Conservation (phyloP, 2,888 invertebrate species). For the Dynastes maya region DNA sequence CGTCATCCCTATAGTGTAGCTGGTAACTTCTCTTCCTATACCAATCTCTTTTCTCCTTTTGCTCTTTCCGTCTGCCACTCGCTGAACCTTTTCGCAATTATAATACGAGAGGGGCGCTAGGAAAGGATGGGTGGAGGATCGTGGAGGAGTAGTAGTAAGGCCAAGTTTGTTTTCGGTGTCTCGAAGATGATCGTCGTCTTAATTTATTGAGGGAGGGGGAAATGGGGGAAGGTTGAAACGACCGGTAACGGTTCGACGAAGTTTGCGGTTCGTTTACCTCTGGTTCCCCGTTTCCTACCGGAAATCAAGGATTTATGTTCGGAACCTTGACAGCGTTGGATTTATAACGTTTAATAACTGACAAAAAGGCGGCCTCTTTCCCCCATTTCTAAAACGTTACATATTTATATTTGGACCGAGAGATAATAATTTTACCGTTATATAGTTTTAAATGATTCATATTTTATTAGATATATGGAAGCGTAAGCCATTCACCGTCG, state of each 20-base stretch:
- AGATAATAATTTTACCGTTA: constrained; percentile 5
- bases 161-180: constrained; percentile 47
- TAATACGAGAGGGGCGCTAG: constrained; percentile 19
- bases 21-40: not conserved
- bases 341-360: constrained; percentile 65
- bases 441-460: not conserved
- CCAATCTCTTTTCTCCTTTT: constrained; percentile 5
- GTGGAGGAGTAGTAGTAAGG: not conserved
- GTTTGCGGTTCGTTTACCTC: constrained; percentile 61
- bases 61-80: not conserved
- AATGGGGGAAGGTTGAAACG: constrained; percentile 45
- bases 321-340: constrained; percentile 58
- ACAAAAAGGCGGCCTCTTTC: constrained; percentile 53
- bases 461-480: too few relatives aligned
- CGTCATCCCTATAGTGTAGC: not conserved
- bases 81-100: constrained; percentile 37
- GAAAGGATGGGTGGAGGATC: not conserved
- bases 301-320: constrained; percentile 61
- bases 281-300: constrained; percentile 56
- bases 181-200: constrained; percentile 50
- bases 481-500: too few relatives aligned
- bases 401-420: constrained; percentile 35
- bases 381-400: constrained; percentile 4
- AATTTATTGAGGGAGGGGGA: constrained; percentile 50
- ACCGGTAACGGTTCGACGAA: constrained; percentile 56